Evolutionary conservation across 2,113 vertebrate species (phyloP).

Genomic region (Thunnus maccoyii): DNA sequence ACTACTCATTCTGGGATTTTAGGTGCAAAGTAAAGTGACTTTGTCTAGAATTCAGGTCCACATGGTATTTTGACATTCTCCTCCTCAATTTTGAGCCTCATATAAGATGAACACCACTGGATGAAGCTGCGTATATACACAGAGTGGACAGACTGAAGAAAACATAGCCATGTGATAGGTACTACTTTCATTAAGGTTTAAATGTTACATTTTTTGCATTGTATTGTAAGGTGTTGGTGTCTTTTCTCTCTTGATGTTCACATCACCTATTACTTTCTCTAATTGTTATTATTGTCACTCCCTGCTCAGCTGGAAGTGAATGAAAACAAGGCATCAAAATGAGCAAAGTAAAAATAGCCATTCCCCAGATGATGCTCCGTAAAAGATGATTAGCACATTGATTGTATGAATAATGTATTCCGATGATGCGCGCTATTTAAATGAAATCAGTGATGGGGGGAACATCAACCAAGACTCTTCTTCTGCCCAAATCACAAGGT

Average conservation of each 20-base stretch:
- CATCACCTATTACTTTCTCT: constrained; percentile 45
- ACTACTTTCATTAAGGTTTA: constrained; percentile 6
- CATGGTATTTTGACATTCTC: constrained; percentile 3
- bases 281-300: constrained; percentile 72
- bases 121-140: background rate
- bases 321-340: constrained; percentile 63
- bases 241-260: constrained; percentile 12
- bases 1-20: constrained; percentile 55
- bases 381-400: constrained; percentile 78
- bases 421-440: constrained; percentile 59
- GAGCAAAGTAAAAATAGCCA: constrained; percentile 67
- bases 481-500: constrained; percentile 43
- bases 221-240: constrained; percentile 16
- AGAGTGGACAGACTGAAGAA: background rate
- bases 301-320: constrained; percentile 73
- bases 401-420: constrained; percentile 82
- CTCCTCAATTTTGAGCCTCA: constrained; percentile 5
- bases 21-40: constrained; percentile 56
- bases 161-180: background rate
- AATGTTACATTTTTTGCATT: background rate
- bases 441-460: constrained; percentile 41
- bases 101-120: constrained; percentile 27
- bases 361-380: constrained; percentile 65
- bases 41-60: constrained; percentile 29
- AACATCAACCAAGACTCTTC: constrained; percentile 1